A percentile compares a stretch with the other conserved stretches of the same genome.
phyloP scores from a whole-genome alignment of 2,888 invertebrate genomes.

The Hypselothyrea guttata region DNA sequence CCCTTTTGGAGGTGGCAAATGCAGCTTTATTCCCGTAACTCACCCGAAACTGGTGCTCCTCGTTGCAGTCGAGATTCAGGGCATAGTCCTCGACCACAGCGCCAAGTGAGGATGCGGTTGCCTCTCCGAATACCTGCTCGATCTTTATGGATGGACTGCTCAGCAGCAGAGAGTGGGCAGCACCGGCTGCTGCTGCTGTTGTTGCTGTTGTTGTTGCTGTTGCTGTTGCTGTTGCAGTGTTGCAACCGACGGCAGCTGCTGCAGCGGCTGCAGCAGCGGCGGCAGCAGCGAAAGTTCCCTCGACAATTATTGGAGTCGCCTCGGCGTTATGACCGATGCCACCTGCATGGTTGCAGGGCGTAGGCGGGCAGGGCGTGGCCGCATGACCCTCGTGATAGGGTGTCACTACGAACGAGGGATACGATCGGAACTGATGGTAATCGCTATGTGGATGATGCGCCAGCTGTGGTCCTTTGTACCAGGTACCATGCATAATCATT shows the following conservation, averaged over 20 bases:
- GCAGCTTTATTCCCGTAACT: constrained; percentile 50
- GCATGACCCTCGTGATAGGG: constrained; percentile 77
- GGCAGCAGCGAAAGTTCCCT: constrained; percentile 70
- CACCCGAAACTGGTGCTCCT: constrained; percentile 74
- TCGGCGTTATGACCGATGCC: constrained; percentile 42
- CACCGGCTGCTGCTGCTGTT: neutral
- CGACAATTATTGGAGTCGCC: constrained; percentile 70
- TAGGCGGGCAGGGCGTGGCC: constrained; percentile 51
- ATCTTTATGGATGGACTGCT: constrained; percentile 78
- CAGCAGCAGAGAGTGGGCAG: constrained; percentile 29
- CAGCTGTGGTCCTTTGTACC: constrained; percentile 82
- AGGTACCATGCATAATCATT: constrained; percentile 82
- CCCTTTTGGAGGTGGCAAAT: constrained; percentile 49
- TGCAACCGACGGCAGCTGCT: constrained; percentile 45
- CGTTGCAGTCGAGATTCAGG: constrained; percentile 72
- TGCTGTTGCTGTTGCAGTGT: constrained; percentile 14
- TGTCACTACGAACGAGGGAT: constrained; percentile 81
- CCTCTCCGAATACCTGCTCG: constrained; percentile 75
- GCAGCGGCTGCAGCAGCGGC: constrained; percentile 47
- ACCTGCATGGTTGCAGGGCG: constrained; percentile 52
- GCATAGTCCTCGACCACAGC: constrained; percentile 75
- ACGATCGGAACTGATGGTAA: constrained; percentile 80
- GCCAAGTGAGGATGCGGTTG: constrained; percentile 53
- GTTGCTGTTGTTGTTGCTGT: constrained; percentile 3
- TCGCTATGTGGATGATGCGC: constrained; percentile 77